Evolutionary conservation across 2,113 vertebrate species (phyloP), one percentile per base, ranked within the genome.

Genomic region (Malaclemys terrapin): DNA sequence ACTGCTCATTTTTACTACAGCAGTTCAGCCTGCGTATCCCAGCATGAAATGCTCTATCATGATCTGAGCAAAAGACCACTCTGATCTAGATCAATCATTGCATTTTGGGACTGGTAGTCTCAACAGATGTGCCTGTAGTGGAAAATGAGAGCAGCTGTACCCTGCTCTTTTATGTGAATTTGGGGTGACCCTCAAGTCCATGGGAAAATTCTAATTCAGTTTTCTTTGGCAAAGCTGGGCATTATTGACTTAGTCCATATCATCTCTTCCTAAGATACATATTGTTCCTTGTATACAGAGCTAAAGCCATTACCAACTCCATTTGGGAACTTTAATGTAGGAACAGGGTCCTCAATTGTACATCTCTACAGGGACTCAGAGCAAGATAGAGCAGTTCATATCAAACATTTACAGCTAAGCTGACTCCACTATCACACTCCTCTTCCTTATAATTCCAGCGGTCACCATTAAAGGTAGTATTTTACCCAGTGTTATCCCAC

Each of bases 21-120:
- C 49, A 11, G 42, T 45, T 13, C 42, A 47, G 42, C 42, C 14
- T 79, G 14, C 25, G 4, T 89, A 78, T 24, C 84, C 38, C 57
- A 92, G 80, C 11, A 25, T 69, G 53, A 50, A 93, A 91, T 81
- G 87, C 87, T 45, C 94, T 50, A n/a, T 19, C 94, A 62, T 89
- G 87, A 72, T 91, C 53, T 82, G 29, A 80, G 86, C 75, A 92
- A 85, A 78, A 56, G 84, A 31, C 10, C 35, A 85, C 86, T 83
- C 25, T 65, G 65, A 76, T 47, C n/a, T 10, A 52, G 86, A 6
- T 87, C 65, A 79, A 42, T 9, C 78, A 12, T 6, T 53, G 65
- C 29, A 50, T 1, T 38, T 72, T 59, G 80, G 79, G 47, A 79
- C 22, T 84, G n/a, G 69, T 59, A 29, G 29, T 84, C 29, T 59